Evolutionary conservation across 2,797 vertebrate species (phyloP).

Genomic region (Xerus rutilus): DNA sequence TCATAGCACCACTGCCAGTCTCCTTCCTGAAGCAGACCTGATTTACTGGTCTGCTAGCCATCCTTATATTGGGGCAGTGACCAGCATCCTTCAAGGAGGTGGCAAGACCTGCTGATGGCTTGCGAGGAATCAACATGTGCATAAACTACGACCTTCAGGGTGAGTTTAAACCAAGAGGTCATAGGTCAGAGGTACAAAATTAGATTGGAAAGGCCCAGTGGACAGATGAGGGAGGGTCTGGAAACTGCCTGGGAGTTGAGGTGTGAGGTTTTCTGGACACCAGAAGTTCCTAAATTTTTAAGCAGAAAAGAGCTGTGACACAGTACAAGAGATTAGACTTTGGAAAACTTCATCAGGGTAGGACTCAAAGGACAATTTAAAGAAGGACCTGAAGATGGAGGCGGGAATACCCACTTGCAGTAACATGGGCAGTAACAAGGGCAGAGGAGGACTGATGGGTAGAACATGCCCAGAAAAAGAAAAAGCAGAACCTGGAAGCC

Average conservation of each 20-base stretch:
- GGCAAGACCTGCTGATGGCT: neutral
- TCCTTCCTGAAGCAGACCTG: neutral
- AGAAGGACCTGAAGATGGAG: neutral
- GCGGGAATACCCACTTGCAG: neutral
- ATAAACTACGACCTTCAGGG: neutral
- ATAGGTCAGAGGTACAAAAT: neutral
- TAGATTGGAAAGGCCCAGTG: neutral
- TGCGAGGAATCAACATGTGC: neutral
- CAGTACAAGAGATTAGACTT: neutral
- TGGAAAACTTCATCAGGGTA: neutral
- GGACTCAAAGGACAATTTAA: neutral
- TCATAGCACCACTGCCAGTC: neutral
- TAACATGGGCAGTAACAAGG: neutral
- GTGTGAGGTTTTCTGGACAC: neutral
- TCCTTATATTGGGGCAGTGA: neutral
- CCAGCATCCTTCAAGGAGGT: neutral
- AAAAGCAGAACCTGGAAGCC: too few relatives aligned
- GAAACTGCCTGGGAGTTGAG: neutral
- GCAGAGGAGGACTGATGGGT: neutral
- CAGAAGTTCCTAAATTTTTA: neutral
- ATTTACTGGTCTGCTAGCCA: too few relatives aligned
- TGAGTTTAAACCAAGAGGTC: neutral
- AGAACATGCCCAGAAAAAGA: neutral
- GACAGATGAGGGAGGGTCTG: neutral
- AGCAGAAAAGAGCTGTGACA: neutral